These are phyloP conservation scores for Drosophila kambysellisi DNA, from an alignment of 2,888 invertebrate species.

Conservation along the genomic window DNA sequence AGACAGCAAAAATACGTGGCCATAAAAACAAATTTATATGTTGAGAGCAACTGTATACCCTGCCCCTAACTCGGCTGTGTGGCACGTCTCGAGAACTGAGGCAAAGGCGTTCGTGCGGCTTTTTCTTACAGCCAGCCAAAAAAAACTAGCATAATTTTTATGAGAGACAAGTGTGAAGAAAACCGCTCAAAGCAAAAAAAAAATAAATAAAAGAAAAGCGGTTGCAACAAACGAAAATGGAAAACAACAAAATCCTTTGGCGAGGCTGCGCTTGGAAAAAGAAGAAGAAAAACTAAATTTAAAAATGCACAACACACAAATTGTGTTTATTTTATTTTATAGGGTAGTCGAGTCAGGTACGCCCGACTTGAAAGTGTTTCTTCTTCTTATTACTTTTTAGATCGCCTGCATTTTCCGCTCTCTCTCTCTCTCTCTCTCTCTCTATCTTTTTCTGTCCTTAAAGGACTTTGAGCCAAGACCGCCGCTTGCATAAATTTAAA, in stretches of 20 bases:
- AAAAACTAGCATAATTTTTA: conserved; percentile 61
- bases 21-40: conserved; percentile 55
- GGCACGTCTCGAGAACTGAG: conserved; percentile 50
- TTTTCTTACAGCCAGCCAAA: conserved; percentile 2
- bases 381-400: conserved; percentile 16
- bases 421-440: conserved; percentile 19
- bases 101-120: conserved; percentile 35
- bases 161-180: conserved; percentile 68
- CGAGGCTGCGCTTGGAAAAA: not conserved
- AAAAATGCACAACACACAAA: conserved; percentile 54
- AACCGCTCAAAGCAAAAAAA: conserved; percentile 32
- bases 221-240: conserved; percentile 44
- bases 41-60: not conserved
- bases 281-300: conserved; percentile 23
- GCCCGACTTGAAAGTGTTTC: conserved; percentile 1
- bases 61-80: conserved; percentile 8
- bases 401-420: conserved; percentile 27
- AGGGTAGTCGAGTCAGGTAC: conserved; percentile 14
- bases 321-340: conserved; percentile 25
- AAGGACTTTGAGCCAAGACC: conserved; percentile 53
- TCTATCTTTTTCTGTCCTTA: conserved; percentile 17
- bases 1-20: conserved; percentile 31
- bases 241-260: conserved; percentile 41
- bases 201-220: conserved; percentile 34
- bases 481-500: conserved; percentile 51